phyloP scores from a whole-genome alignment of 2,888 invertebrate genomes.

The Drosophila imparisetae region DNA sequence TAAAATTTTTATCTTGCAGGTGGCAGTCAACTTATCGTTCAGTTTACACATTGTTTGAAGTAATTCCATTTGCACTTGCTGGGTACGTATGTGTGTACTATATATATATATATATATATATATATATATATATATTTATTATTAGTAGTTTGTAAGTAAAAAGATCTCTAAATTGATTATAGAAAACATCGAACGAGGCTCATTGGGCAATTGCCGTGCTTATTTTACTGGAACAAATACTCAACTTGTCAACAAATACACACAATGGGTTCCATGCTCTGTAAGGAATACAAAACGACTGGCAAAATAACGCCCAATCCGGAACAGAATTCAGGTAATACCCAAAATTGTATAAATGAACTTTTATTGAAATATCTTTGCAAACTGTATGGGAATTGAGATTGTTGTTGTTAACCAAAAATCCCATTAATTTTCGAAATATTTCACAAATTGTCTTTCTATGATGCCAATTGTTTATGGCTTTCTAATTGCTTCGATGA shows the following conservation, averaged over 20 bases:
- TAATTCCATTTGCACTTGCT: slow-evolving; percentile 5
- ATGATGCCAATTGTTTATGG: background rate
- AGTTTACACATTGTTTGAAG: slow-evolving; percentile 29
- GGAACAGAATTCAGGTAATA: slow-evolving; percentile 63
- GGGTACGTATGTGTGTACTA: slow-evolving; percentile 27
- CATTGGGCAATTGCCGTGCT: background rate
- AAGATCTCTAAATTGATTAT: background rate
- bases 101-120: background rate
- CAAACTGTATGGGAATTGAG: background rate
- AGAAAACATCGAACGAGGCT: slow-evolving; percentile 7
- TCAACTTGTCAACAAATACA: slow-evolving; percentile 21
- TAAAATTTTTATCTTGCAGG: slow-evolving; percentile 31
- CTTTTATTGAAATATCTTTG: background rate
- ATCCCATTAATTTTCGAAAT: background rate
- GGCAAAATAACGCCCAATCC: slow-evolving; percentile 71
- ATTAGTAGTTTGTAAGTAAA: too few species aligned
- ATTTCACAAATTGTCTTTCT: background rate
- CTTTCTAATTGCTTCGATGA: slow-evolving; percentile 21
- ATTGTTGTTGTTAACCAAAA: background rate
- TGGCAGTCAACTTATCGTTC: slow-evolving; percentile 26
- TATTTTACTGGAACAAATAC: slow-evolving; percentile 15
- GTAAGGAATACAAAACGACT: slow-evolving; percentile 82
- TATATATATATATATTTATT: background rate
- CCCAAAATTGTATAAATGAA: background rate
- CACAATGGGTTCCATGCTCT: slow-evolving; percentile 82